These are phyloP conservation scores for Musca vetustissima DNA, from an alignment of 1,140 invertebrate genomes.

Conservation along the genomic window DNA sequence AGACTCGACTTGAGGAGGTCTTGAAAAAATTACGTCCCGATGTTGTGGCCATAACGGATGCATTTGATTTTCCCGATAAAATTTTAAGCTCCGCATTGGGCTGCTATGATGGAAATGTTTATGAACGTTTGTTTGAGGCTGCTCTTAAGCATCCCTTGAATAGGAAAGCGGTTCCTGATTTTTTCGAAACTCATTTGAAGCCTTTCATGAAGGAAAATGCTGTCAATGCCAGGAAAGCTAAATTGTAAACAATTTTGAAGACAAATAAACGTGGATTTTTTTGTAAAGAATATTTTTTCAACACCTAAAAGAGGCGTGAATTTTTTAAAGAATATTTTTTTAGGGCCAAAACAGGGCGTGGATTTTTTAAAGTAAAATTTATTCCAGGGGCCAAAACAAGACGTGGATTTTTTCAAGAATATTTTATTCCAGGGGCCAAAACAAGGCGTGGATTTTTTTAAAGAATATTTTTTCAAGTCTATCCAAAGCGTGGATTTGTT, in stretches of 20 bases:
- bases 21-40: constrained; percentile 73
- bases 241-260: neutral
- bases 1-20: constrained; percentile 67
- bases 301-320: too few species aligned
- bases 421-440: too few species aligned
- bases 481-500: too few species aligned
- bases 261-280: too few species aligned
- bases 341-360: too few species aligned
- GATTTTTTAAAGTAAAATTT: too few species aligned
- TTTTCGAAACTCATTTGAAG: constrained; percentile 71
- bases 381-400: too few species aligned
- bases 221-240: constrained; percentile 49
- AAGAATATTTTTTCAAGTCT: too few species aligned
- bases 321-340: too few species aligned
- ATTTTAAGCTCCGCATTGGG: constrained; percentile 80
- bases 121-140: constrained; percentile 79
- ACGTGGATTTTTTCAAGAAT: too few species aligned
- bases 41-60: constrained; percentile 83
- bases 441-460: too few species aligned
- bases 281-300: too few species aligned
- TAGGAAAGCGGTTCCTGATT: constrained; percentile 70
- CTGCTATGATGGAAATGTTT: constrained; percentile 85
- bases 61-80: constrained; percentile 81
- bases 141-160: constrained; percentile 84
- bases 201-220: constrained; percentile 69